Evolutionary conservation across 2,113 vertebrate species (phyloP), one percentile per base, ranked within the genome.

Genomic region (Oryzias celebensis): DNA sequence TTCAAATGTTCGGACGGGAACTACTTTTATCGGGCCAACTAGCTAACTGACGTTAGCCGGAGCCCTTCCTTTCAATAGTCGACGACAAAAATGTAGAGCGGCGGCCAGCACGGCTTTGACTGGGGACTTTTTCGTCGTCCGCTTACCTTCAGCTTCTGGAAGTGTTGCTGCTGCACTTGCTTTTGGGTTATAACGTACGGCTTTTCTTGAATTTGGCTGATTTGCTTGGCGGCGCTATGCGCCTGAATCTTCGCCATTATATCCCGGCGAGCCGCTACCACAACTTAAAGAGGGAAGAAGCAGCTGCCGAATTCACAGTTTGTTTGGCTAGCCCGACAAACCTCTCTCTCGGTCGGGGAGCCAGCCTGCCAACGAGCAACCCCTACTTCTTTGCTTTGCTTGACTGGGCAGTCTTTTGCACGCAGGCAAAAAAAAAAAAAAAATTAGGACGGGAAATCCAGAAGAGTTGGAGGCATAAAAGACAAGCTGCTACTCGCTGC

Each of bases 121-220:
- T 84, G 31, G 58, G 76, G 81, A 90, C 86, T 89, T 90, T 87
- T 46, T 77, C 79, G 68, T 78, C 73, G 73, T 88, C 83, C 84
- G 74, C 88, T 91, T 90, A 94, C 93, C 93, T 93, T 93, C 72
- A 94, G 92, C 83, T 93, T 93, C 84, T 94, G 93, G 85, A 93
- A 94, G 90, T 94, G 92, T 84, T 93, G 93, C 80, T 93, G 93
- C 77, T 92, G 91, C 80, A 91, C 89, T 87, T 92, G 92, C 81
- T 92, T 93, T 84, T 92, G 92, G 64, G 87, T 82, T 67, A 92
- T 91, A 62, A 90, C 91, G 80, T 85, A 93, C 80, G 92, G 89
- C 90, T 91, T 92, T 77, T 93, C 91, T 80, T 91, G 92, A 31
- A 92, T 88, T 84, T 87, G 91, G 91, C 80, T 92, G 65, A 93